Base-by-base conservation (phyloP, 1,140 invertebrate genomes). In the Lasioglossum baleicum region DNA sequence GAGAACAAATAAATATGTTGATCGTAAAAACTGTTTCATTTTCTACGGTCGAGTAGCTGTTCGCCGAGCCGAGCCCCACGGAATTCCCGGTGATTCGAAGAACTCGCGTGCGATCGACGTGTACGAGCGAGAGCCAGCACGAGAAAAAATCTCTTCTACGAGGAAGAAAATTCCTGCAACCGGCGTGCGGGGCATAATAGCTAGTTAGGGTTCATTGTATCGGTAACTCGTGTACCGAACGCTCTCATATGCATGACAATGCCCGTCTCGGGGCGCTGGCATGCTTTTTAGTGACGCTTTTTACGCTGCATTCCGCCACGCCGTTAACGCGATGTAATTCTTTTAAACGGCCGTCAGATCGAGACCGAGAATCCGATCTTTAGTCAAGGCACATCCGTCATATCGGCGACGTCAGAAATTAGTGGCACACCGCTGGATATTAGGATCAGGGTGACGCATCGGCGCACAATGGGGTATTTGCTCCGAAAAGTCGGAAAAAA, bases 151-250 rank as follows among this genome's bases (percentile, higher is more conserved):
- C 79, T 77, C 64, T 81, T 64, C 79, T 71, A 76, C 80, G 63
- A 73, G 67, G 83, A 65, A 70, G 75, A 80, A 81, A 85, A 83
- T 71, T 86, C 67, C 75, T 82, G 84, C 88, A 80, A 83, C 84
- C 81, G 85, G 79, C 85, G 82, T 80, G 82, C 75, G 66, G 66
- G 67, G 77, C 68, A 90, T 92, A 92, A 92, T 91, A 88, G 88
- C 88, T 92, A 91, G 90, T 92, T 92, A 91, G 87, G 83, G 69
- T 75, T 91, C 86, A 91, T 92, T 92, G 90, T 91, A 88, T 88
- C 76, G 82, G 84, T 85, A 88, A 89, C 82, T 77, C 75, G 77
- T 76, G 78, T 85, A 88, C 85, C 84, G 71, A 42, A 68, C 40
- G 64, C 56, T 2, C 77, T 81, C 84, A 89, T 89, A 90, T 90